phyloP scores from a whole-genome alignment of 2,888 invertebrate genomes.

The Agrilus cyanescens region DNA sequence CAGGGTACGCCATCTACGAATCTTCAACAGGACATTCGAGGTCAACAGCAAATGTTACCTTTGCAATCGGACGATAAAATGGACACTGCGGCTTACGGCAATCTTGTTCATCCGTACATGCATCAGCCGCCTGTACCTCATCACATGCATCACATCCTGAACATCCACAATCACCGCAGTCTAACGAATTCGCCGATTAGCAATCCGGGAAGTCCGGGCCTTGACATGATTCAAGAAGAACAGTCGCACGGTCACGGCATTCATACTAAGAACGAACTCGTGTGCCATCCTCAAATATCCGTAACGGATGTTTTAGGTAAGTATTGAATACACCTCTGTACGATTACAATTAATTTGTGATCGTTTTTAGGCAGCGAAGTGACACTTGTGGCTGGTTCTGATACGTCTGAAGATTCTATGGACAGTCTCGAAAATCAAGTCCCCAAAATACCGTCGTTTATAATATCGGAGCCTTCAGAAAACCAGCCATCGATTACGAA shows the following conservation, averaged over 20 bases:
- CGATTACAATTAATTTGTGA: not conserved
- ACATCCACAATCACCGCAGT: constrained; percentile 41
- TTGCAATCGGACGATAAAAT: constrained; percentile 35
- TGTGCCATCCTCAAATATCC: constrained; percentile 71
- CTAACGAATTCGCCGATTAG: constrained; percentile 51
- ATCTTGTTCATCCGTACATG: constrained; percentile 13
- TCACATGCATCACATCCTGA: constrained; percentile 32
- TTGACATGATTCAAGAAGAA: constrained; percentile 72
- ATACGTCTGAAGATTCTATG: constrained; percentile 61
- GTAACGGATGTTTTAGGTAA: constrained; percentile 79
- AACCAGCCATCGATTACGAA: constrained; percentile 70
- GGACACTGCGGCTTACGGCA: constrained; percentile 28
- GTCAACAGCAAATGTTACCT: constrained; percentile 15
- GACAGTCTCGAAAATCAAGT: constrained; percentile 52
- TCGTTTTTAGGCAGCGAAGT: constrained; percentile 65
- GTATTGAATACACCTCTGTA: constrained; percentile 2
- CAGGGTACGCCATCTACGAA: constrained; percentile 52
- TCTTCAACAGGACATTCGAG: constrained; percentile 28
- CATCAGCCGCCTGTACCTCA: constrained; percentile 21
- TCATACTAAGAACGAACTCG: constrained; percentile 28
- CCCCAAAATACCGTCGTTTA: constrained; percentile 45
- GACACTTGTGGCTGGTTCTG: constrained; percentile 60
- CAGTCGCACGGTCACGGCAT: constrained; percentile 42
- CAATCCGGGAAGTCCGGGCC: constrained; percentile 51
- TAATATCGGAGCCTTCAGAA: constrained; percentile 62